Base-by-base conservation (phyloP, 1,140 invertebrate genomes). In the Drosophila suzukii region DNA sequence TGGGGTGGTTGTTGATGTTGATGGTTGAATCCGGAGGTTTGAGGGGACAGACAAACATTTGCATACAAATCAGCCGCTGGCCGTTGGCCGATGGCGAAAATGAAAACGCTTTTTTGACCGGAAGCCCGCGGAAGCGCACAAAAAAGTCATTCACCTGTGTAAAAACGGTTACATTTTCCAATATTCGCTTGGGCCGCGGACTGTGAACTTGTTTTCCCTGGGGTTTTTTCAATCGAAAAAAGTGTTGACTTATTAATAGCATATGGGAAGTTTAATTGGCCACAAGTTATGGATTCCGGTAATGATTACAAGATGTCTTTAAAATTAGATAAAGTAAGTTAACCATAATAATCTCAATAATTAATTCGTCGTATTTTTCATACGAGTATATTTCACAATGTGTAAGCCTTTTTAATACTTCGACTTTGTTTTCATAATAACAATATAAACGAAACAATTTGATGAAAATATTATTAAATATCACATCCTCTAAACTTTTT, bases 91-190 rank as follows among this genome's bases (percentile, higher is more conserved):
- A 60, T 75, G 78, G 75, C 75, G 79, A 79, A 90, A 84, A 84
- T 89, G 84, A 89, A 89, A 90, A 91, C 72, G 76, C 44, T 86
- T 58, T 75, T 78, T 90, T 91, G 90, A 90, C 86, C 90, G 90
- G 90, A 91, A 90, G 78, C 71, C 70, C 73, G 70, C 77, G 84
- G 82, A 91, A 91, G 83, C 74, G 74, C 78, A 89, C 73, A 72
- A 82, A 89, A 84, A 80, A 91, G 90, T 91, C 90, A 91, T 91
- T 91, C 90, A 91, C 90, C 90, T 82, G 86, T 78, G 78, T 56
- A 75, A 84, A 85, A 88, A 71, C 75, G 62, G 39, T 59, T 72
- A 66, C 77, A 75, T 77, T 72, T 83, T 57, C 71, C 67, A 74
- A 81, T 81, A 78, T 67, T 49, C 73, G 66, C 70, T n/a, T 72